Percentiles rank a stretch among this genome's conserved stretches.
These are phyloP conservation scores for Rugalucina vietnamica DNA, from an alignment of 2,888 invertebrate genomes.

Conservation along the genomic window DNA sequence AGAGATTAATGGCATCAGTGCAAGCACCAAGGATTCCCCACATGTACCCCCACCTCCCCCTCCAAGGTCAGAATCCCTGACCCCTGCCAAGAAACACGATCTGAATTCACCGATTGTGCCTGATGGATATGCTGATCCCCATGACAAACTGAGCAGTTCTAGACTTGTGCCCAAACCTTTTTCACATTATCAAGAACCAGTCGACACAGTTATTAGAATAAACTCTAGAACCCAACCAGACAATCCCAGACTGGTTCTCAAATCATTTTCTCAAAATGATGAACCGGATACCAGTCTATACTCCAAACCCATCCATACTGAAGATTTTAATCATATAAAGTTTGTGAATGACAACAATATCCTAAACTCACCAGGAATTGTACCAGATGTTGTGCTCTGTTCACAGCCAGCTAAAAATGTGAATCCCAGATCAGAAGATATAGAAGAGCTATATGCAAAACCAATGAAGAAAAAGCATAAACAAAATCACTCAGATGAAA, in stretches of 20 bases:
- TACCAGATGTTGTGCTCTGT: background rate
- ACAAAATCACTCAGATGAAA: constrained; percentile 18
- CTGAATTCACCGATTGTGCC: constrained; percentile 27
- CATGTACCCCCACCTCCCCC: constrained; percentile 56
- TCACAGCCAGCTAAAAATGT: background rate
- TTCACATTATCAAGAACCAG: constrained; percentile 53
- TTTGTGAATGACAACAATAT: too few species aligned
- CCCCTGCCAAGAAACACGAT: background rate
- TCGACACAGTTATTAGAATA: constrained; percentile 35
- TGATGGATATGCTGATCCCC: constrained; percentile 55
- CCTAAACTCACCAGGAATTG: too few species aligned
- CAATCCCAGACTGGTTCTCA: constrained; percentile 38
- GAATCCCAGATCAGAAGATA: constrained; percentile 21
- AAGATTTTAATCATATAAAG: constrained; percentile 46
- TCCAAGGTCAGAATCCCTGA: constrained; percentile 49
- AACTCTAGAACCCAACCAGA: constrained; percentile 28
- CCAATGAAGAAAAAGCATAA: constrained; percentile 53
- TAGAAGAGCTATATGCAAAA: constrained; percentile 61
- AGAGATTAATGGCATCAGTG: constrained; percentile 17
- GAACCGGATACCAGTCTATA: constrained; percentile 56
- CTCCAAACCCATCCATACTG: constrained; percentile 50
- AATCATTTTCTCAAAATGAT: constrained; percentile 40
- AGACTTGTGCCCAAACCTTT: background rate
- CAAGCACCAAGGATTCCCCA: constrained; percentile 47
- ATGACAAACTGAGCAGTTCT: constrained; percentile 42